Evolutionary conservation across 2,888 invertebrate species (phyloP), one percentile per base, ranked within the genome.

Genomic region (Brenthis daphne): DNA sequence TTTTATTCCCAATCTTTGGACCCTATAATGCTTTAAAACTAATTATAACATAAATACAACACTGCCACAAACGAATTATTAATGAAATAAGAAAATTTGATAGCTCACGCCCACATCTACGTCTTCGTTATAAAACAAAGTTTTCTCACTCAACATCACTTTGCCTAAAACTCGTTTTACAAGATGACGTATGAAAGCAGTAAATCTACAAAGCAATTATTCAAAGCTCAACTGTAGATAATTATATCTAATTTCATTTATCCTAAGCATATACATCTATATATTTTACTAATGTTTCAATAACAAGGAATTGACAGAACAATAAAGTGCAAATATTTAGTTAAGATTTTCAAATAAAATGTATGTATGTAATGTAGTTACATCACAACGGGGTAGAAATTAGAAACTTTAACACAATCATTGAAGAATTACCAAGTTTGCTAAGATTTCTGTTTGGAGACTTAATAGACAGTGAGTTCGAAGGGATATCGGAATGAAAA

Each of bases 1-100:
- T 94, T 94, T 94, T 94, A 94, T 94, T 94, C 94, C 94, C 94
- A 94, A 94, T 94, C 94, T 94, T 94, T 95, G 94, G 94, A 95
- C 94, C 94, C 94, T 95, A 95, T 94, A 94, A 89, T 94, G 94
- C 93, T 94, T 94, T 94, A 94, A 94, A 94, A 93, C 94, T 94
- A 93, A 89, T 87, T 86, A 90, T 90, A 89, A 90, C 88, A 90
- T 85, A 88, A 88, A 87, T 89, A 90, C 89, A 90, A 94, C 94
- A 94, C 93, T 85, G 88, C 87, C 81, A 84, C 84, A 84, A 79
- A 78, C 77, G 77, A 83, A 85, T 82, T 72, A 77, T 77, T 80
- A 85, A 80, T 78, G 75, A 86, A 87, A 84, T 83, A 77, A 86
- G 79, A 81, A 81, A 76, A 79, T 80, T 82, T 82, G 73, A 81